These are phyloP conservation scores for Drosophila planitibia DNA, from an alignment of 2,888 invertebrate genomes.

Conservation along the genomic window DNA sequence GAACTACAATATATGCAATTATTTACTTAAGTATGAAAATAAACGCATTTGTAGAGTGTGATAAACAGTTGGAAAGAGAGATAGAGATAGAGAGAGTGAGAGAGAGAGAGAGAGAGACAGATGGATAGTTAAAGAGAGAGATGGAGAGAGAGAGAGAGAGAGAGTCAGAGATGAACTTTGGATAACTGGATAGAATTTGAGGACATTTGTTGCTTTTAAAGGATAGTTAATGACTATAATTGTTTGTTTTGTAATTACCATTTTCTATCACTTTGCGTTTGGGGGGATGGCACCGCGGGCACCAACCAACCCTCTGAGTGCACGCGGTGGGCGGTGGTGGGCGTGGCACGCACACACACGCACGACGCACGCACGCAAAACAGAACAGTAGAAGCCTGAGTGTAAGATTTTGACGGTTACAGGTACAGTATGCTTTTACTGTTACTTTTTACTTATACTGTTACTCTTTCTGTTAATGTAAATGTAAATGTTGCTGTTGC, in stretches of 20 bases:
- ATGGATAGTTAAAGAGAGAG: constrained; percentile 27
- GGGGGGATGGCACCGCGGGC: constrained; percentile 80
- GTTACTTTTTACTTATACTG: neutral
- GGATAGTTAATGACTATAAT: constrained; percentile 73
- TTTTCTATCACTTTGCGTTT: constrained; percentile 84
- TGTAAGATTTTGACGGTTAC: constrained; percentile 47
- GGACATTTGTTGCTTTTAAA: constrained; percentile 27
- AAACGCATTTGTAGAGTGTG: constrained; percentile 53
- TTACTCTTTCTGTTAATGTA: constrained; percentile 23
- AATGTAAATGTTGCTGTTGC: constrained; percentile 32
- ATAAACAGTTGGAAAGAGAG: constrained; percentile 38
- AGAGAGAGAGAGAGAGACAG: constrained; percentile 17
- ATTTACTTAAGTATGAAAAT: constrained; percentile 45
- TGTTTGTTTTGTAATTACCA: constrained; percentile 82
- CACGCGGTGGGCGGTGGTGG: constrained; percentile 74
- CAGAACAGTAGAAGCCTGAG: constrained; percentile 59
- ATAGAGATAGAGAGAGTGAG: constrained; percentile 7
- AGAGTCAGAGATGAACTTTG: constrained; percentile 49
- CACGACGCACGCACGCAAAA: constrained; percentile 74
- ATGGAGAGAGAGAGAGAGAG: constrained; percentile 24
- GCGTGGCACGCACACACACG: constrained; percentile 78
- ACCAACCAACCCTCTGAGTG: constrained; percentile 74
- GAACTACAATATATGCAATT: constrained; percentile 66
- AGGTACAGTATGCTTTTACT: constrained; percentile 5
- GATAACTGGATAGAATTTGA: constrained; percentile 43